These are phyloP conservation scores for Cossypha polioptera DNA, from an alignment of 2,797 vertebrate species.

Conservation along the genomic window DNA sequence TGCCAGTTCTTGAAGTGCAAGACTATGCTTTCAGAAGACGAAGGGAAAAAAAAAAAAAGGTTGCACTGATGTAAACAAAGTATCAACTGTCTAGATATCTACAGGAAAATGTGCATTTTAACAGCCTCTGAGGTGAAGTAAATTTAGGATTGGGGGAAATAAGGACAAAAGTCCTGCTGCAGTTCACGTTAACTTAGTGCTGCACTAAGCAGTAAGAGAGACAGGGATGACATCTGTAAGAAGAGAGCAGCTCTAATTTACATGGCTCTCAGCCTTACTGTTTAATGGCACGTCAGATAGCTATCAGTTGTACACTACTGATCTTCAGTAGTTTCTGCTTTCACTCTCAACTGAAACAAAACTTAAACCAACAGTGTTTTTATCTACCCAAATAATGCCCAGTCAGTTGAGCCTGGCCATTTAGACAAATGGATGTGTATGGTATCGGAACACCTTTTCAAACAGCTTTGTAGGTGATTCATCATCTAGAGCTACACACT, in stretches of 20 bases:
- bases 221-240: fast-evolving
- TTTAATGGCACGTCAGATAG: fast-evolving
- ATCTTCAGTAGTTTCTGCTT: neutral
- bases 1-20: neutral
- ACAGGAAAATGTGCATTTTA: neutral
- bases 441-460: neutral
- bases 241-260: neutral
- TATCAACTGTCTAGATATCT: neutral
- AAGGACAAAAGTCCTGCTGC: neutral
- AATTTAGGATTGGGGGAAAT: neutral
- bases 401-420: neutral
- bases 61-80: neutral
- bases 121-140: neutral
- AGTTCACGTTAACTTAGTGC: neutral
- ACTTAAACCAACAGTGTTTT: neutral
- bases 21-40: neutral
- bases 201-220: neutral
- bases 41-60: neutral
- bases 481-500: fast-evolving
- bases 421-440: neutral
- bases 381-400: neutral
- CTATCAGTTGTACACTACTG: fast-evolving
- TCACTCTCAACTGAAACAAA: neutral
- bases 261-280: fast-evolving
- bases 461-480: neutral